Base-by-base conservation (phyloP, 1,140 invertebrate species). In the Lasioglossum baleicum region DNA sequence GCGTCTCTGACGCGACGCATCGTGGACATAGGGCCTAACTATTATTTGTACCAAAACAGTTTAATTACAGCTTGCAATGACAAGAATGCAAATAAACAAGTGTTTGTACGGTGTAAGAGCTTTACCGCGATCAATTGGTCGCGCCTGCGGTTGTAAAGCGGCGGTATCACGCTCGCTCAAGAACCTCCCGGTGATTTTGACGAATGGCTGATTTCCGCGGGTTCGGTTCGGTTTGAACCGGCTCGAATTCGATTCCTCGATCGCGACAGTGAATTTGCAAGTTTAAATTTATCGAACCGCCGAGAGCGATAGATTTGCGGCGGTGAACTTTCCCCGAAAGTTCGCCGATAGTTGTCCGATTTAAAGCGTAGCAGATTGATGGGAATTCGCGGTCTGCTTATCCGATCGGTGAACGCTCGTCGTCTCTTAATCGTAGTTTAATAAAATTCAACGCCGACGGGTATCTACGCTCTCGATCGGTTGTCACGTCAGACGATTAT, bases 211-310 rank as follows among this genome's bases (percentile, higher is more conserved):
- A 44, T 67, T 67, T 67, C n/a, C 42, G 26, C 6, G 20, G 44
- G 42, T 51, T 67, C 42, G 44, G 42, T 51, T 67, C 40, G 65
- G 42, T 11, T 35, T 3, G 26, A 26, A 66, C 64, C 64, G 20
- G 7, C 40, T 22, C n/a, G 65, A 48, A 48, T 67, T 67, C 65
- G 65, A 67, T 26, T 10, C 65, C 42, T 48, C n/a, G 11, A 67
- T 67, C 65, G 65, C 65, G n/a, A 67, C 65, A 67, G n/a, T 26
- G n/a, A 67, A 67, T 67, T 67, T 67, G 42, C 65, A 48, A 67
- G 65, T 67, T 67, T 11, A 22, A 40, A 42, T 68, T 75, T 68
- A 66, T 75, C n/a, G 64, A 26, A 44, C 42, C 65, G 22, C n/a
- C 42, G 17, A 40, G 51, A 20, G 15, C 51, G 13, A 68, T 67